These are phyloP conservation scores for Coleophora deauratella DNA, from an alignment of 2,888 invertebrate genomes.

Conservation along the genomic window DNA sequence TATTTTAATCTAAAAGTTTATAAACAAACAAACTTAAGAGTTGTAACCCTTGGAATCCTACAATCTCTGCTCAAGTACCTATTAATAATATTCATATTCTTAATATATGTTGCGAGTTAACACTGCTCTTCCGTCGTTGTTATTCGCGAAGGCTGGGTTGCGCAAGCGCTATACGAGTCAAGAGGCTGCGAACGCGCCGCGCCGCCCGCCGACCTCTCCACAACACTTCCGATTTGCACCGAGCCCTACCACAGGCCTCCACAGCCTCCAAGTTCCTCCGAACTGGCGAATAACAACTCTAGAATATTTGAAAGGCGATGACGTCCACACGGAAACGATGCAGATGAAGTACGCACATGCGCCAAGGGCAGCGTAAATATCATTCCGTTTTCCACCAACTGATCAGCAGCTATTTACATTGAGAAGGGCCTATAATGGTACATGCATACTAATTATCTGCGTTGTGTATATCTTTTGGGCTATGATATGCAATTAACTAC, in stretches of 20 bases:
- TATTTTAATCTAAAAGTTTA: no score
- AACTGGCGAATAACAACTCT: no score
- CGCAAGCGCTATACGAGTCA: constrained; percentile 56
- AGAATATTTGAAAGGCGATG: constrained; percentile 52
- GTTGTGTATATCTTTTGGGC: no score
- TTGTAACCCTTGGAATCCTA: no score
- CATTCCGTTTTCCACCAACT: background rate
- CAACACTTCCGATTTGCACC: constrained; percentile 70
- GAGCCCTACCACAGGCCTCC: constrained; percentile 9
- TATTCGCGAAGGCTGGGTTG: constrained; percentile 67
- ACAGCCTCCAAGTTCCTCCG: background rate
- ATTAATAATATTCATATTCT: no score
- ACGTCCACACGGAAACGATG: constrained; percentile 45
- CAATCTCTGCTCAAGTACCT: no score
- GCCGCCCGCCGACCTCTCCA: constrained; percentile 50
- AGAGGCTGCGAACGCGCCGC: background rate
- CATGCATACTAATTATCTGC: no score
- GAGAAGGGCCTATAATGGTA: no score
- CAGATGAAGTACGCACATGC: constrained; percentile 13
- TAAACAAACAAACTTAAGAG: no score
- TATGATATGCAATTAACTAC: no score
- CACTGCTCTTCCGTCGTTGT: constrained; percentile 24
- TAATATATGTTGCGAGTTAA: no score
- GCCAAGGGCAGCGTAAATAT: background rate
- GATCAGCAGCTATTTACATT: background rate